phyloP scores from a whole-genome alignment of 2,888 invertebrate genomes.

The Heliconius charithonia region DNA sequence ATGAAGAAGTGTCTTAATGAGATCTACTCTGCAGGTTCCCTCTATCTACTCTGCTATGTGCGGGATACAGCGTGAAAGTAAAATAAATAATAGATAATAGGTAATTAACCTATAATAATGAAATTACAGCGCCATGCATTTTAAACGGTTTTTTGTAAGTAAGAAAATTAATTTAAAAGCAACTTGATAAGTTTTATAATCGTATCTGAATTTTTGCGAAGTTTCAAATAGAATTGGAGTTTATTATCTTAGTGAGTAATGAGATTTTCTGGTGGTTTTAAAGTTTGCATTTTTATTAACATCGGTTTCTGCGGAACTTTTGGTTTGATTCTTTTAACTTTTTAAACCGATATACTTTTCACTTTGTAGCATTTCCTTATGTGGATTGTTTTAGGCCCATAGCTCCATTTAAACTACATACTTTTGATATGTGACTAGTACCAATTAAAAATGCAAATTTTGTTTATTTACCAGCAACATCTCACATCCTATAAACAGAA shows the following conservation, averaged over 20 bases:
- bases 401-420: neutral
- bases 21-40: too few species aligned
- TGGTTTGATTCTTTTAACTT: neutral
- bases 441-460: too few species aligned
- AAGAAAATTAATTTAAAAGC: neutral
- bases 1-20: too few species aligned
- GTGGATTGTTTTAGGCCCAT: neutral
- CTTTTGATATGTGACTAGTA: neutral
- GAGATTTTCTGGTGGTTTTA: conserved; percentile 13
- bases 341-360: neutral
- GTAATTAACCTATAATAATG: neutral
- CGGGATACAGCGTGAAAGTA: neutral
- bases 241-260: conserved; percentile 23
- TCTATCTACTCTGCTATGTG: too few species aligned
- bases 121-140: neutral
- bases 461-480: too few species aligned
- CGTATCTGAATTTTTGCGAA: neutral
- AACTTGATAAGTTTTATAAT: conserved; percentile 17
- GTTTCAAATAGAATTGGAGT: conserved; percentile 18
- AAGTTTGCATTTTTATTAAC: conserved; percentile 19
- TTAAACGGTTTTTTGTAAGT: neutral
- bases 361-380: neutral
- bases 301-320: conserved; percentile 11
- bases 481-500: too few species aligned
- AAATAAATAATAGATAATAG: neutral